A percentile compares a stretch with the other conserved stretches of the same genome.
Conservation (phyloP, 2,113 vertebrate genomes). For the Periophthalmus modestus region DNA sequence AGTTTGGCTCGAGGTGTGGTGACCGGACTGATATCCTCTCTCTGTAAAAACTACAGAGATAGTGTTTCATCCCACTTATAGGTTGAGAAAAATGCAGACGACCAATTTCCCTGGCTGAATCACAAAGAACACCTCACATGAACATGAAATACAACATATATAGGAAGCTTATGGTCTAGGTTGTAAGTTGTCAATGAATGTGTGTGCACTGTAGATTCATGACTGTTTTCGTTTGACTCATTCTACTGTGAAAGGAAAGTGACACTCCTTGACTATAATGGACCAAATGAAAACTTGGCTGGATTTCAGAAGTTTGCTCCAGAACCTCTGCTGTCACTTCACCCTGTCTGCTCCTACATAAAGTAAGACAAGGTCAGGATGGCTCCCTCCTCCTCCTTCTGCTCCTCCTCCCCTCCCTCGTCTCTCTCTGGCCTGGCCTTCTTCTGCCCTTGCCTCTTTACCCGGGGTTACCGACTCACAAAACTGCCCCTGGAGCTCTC, state of each 20-base stretch:
- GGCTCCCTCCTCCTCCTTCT: background rate
- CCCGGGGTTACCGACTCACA: no score
- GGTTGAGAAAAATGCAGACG: no score
- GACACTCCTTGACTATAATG: background rate
- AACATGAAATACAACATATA: no score
- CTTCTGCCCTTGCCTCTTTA: background rate
- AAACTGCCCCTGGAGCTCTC: no score
- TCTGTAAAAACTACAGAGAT: no score
- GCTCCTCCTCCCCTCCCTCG: background rate
- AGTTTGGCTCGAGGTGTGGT: no score
- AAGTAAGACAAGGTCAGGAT: background rate
- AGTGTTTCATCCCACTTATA: no score
- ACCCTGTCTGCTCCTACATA: background rate
- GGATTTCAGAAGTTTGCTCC: background rate
- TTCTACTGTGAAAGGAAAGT: background rate
- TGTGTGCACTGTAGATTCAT: background rate
- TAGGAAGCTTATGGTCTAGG: no score
- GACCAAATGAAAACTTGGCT: background rate
- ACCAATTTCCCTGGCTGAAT: no score
- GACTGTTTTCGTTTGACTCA: background rate
- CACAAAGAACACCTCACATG: no score
- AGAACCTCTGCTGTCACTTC: background rate
- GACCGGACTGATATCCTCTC: no score
- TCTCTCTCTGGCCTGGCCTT: background rate
- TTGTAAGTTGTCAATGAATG: no score